Conservation (phyloP, 2,888 invertebrate species). For the Hydrotaea cyrtoneurina region DNA sequence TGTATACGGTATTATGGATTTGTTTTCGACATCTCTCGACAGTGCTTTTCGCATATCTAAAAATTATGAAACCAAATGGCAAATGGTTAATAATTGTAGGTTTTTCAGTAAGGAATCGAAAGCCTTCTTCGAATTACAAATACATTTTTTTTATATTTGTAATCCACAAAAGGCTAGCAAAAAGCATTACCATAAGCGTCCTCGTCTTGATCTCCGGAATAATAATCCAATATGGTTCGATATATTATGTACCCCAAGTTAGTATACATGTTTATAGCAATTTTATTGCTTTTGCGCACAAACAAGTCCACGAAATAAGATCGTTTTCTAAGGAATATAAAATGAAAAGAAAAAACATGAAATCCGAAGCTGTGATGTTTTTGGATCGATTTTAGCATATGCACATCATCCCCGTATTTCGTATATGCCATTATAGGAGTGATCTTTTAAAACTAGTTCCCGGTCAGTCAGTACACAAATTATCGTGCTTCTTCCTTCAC, state of each 20-base stretch:
- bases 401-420: no score
- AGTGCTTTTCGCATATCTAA: conserved; percentile 99
- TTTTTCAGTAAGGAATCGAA: no score
- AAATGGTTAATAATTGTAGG: no score
- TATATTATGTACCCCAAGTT: conserved; percentile 98
- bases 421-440: no score
- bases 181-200: conserved; percentile 93
- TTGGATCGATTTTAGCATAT: no score
- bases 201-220: conserved; percentile 98
- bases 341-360: no score
- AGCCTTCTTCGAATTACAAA: no score
- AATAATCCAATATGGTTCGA: conserved; percentile 97
- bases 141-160: no score
- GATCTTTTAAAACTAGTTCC: no score
- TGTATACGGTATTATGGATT: conserved; percentile 94
- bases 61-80: conserved; percentile 74
- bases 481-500: no score
- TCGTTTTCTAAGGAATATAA: conserved; percentile 87
- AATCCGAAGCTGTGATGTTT: no score
- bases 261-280: conserved; percentile 98
- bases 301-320: conserved; percentile 99
- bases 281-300: conserved; percentile 97
- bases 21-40: conserved; percentile 93
- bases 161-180: background rate
- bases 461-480: no score